phyloP scores from a whole-genome alignment of 2,888 invertebrate genomes.

The Liopterus haemorrhoidalis region DNA sequence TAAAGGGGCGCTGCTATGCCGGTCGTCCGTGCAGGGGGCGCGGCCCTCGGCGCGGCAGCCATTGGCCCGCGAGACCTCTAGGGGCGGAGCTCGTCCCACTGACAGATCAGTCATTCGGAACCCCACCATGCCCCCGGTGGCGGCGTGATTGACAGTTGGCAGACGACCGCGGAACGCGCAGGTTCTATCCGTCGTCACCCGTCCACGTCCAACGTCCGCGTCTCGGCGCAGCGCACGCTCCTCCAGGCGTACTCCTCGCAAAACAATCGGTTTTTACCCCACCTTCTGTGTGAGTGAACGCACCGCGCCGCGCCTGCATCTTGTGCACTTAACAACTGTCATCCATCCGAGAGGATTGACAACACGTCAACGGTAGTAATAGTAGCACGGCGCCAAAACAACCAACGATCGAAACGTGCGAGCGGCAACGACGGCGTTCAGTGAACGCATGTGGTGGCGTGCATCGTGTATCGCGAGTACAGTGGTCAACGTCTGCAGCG shows the following conservation, averaged over 20 bases:
- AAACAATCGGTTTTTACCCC: conserved; percentile 33
- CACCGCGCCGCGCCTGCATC: conserved; percentile 25
- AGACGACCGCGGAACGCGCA: conserved; percentile 61
- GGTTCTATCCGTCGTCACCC: too few species aligned
- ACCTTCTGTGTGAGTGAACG: conserved; percentile 24
- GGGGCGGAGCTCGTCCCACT: conserved; percentile 40
- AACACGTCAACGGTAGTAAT: conserved; percentile 16
- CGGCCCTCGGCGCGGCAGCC: too few species aligned
- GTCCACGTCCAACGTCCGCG: conserved; percentile 38
- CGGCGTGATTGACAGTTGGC: conserved; percentile 61
- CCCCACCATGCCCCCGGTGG: conserved; percentile 52
- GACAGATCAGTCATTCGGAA: conserved; percentile 48
- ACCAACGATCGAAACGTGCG: conserved; percentile 28
- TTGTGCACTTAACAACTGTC: conserved; percentile 24
- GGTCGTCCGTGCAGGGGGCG: too few species aligned
- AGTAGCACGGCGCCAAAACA: conserved; percentile 35
- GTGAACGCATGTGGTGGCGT: too few species aligned
- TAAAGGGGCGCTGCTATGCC: conserved; percentile 35
- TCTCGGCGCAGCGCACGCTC: conserved; percentile 26
- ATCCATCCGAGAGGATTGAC: conserved; percentile 22
- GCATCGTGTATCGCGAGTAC: too few species aligned
- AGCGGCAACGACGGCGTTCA: too few species aligned
- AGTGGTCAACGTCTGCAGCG: too few species aligned
- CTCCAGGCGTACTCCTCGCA: conserved; percentile 32
- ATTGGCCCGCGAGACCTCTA: conserved; percentile 40